Conservation (phyloP, 1,140 invertebrate genomes). For the Diabrotica virgifera region DNA sequence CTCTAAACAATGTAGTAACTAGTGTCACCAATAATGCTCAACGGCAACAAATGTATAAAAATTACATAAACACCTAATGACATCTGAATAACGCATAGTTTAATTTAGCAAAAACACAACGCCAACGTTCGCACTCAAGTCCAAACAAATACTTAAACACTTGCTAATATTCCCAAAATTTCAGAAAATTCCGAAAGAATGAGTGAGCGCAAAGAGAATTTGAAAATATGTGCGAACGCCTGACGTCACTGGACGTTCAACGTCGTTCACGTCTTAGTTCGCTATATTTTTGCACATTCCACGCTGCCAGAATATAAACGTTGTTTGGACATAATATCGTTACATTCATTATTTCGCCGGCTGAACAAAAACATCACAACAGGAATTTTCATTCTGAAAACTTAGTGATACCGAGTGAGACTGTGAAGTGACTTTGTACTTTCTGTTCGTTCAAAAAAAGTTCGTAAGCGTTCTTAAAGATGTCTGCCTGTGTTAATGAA, state of each 20-base stretch:
- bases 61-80: too few relatives aligned
- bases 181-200: constrained; percentile 1
- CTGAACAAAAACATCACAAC: constrained; percentile 10
- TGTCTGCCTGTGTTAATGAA: constrained; percentile 29
- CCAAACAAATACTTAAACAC: too few relatives aligned
- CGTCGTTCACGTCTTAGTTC: constrained; percentile 23
- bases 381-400: background rate
- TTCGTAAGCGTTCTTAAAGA: constrained; percentile 22
- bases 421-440: constrained; percentile 8
- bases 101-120: too few relatives aligned
- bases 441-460: background rate
- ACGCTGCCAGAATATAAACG: constrained; percentile 26
- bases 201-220: constrained; percentile 14
- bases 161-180: background rate
- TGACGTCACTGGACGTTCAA: constrained; percentile 25
- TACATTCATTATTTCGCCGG: constrained; percentile 19
- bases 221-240: constrained; percentile 6
- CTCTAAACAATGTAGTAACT: too few relatives aligned
- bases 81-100: too few relatives aligned
- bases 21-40: too few relatives aligned
- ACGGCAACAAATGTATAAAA: too few relatives aligned
- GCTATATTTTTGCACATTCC: constrained; percentile 32
- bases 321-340: constrained; percentile 8
- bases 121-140: too few relatives aligned
- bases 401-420: background rate